Base-by-base conservation (phyloP, 2,113 vertebrate species). In the Austrofundulus limnaeus region DNA sequence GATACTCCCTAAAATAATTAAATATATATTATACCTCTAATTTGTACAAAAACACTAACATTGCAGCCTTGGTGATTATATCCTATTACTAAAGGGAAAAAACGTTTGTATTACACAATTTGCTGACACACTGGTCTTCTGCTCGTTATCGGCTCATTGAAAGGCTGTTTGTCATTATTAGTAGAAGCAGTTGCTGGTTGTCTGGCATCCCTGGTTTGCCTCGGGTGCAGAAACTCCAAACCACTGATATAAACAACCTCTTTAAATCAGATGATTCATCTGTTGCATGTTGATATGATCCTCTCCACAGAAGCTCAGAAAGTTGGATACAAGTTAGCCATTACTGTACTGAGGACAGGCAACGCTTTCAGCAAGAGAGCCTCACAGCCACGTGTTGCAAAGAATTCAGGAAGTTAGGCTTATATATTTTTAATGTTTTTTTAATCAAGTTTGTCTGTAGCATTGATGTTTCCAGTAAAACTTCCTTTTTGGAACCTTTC, bases 171-270 rank as follows among this genome's bases (percentile, higher is more conserved):
- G 80, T 80, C 83, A 85, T 87, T 78, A 86, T 84, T 83, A 82
- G 55, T 15, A 25, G 19, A 80, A 80, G 76, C 78, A 66, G 85
- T 82, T 85, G 82, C 69, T 78, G 14, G 78, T 70, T 83, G 73
- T 78, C 82, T 84, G 85, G 73, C 75, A 83, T 87, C 83, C 82
- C 78, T 72, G 75, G 75, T 85, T 87, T 37, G 82, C 87, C 89
- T 55, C 61, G 75, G 87, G 87, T 82, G 84, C 71, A 82, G 89
- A 89, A 88, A 90, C 87, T 88, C 74, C 63, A 76, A 87, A 85
- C 74, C 80, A 62, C 81, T 58, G 76, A 87, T 75, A 85, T 81
- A 87, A 87, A 88, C 83, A 85, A 78, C 37, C 67, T 81, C 72
- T 83, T 87, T 81, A 71, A 83, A 61, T 82, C 5, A 39, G 72